These are phyloP conservation scores for Vombatus ursinus DNA, from an alignment of 2,113 vertebrate genomes.

Conservation along the genomic window DNA sequence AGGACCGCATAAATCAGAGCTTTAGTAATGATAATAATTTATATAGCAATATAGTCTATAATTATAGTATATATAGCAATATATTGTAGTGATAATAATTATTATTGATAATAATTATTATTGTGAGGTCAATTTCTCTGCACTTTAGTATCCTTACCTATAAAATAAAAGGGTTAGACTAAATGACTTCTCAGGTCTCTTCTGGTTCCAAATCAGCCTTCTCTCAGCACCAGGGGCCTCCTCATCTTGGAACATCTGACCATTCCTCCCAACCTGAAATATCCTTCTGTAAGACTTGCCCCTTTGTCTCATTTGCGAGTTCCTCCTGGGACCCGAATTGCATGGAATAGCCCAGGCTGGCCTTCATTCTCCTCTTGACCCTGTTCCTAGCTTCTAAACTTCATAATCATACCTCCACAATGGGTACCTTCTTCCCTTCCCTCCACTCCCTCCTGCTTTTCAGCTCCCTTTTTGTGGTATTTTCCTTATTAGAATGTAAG, in stretches of 20 bases:
- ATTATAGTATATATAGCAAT: not conserved
- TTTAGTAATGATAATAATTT: not conserved
- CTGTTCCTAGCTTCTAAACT: not conserved
- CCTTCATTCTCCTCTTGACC: not conserved
- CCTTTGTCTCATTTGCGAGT: not conserved
- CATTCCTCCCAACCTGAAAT: not conserved
- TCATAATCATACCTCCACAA: not conserved
- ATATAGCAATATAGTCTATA: not conserved
- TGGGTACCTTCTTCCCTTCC: not conserved
- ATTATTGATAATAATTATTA: not conserved
- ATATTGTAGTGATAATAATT: not conserved
- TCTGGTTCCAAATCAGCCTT: not conserved
- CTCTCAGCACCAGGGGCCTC: not conserved
- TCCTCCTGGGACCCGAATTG: not conserved
- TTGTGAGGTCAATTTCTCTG: not conserved
- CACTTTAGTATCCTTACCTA: not conserved
- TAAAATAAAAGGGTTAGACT: not conserved
- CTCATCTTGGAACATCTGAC: not conserved
- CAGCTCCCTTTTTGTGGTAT: not conserved
- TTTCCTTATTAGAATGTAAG: not conserved
- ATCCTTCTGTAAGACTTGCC: not conserved
- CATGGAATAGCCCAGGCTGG: not conserved
- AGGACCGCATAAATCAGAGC: not conserved
- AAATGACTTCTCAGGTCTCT: not conserved
- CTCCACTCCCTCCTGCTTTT: not conserved